These are phyloP conservation scores for Microplitis mediator DNA, from an alignment of 1,140 invertebrate species.

Conservation along the genomic window DNA sequence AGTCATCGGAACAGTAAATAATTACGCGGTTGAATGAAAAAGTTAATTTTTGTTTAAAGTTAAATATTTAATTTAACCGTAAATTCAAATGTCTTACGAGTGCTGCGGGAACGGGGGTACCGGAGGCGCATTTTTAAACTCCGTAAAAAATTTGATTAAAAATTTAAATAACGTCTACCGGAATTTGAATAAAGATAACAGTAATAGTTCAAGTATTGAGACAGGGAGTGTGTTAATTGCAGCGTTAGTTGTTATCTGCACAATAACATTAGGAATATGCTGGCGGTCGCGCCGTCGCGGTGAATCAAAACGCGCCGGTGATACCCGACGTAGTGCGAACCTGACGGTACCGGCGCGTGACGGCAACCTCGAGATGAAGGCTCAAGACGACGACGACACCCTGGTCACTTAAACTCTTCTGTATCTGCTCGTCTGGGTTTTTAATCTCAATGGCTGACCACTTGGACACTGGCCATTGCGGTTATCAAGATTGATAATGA, in stretches of 20 bases:
- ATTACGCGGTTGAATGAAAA: too few relatives aligned
- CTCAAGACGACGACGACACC: neutral
- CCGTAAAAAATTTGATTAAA: slow-evolving; percentile 22
- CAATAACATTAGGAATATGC: slow-evolving; percentile 20
- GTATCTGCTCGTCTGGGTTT: too few relatives aligned
- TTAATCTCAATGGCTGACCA: neutral
- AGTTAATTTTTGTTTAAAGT: too few relatives aligned
- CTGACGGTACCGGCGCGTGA: slow-evolving; percentile 4
- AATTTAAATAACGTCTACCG: neutral
- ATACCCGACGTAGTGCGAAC: neutral
- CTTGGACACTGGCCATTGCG: neutral
- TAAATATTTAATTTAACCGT: neutral
- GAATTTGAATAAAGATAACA: slow-evolving; percentile 5
- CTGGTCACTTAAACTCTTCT: neutral
- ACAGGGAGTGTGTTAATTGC: neutral
- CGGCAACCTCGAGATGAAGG: neutral
- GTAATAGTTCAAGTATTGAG: slow-evolving; percentile 7
- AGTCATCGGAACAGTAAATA: too few relatives aligned
- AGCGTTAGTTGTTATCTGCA: neutral
- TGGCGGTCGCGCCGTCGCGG: neutral
- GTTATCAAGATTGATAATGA: neutral
- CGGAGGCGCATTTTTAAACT: slow-evolving; percentile 39
- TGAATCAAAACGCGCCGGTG: neutral
- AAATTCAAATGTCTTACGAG: slow-evolving; percentile 45
- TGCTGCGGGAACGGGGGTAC: slow-evolving; percentile 44